Percentiles rank a stretch among this genome's conserved stretches.
Conservation (phyloP, 2,797 vertebrate species). For the Tolypeutes matacus region DNA sequence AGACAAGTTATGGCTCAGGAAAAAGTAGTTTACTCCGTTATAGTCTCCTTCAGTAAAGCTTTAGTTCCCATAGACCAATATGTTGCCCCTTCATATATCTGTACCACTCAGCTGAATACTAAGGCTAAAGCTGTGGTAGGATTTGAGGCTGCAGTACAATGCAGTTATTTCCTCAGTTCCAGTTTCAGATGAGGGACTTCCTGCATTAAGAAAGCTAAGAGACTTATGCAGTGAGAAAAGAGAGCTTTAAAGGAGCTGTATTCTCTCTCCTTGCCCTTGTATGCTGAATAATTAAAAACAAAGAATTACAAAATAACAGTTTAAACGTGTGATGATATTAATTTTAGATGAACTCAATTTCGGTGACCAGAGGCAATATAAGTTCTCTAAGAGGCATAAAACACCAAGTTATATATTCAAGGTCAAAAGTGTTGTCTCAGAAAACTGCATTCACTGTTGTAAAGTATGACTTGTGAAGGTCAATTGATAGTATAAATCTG, state of each 20-base stretch:
- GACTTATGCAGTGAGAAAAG: constrained; percentile 76
- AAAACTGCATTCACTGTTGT: constrained; percentile 53
- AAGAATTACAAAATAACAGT: constrained; percentile 28
- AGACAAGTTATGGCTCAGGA: neutral
- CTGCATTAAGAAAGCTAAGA: constrained; percentile 73
- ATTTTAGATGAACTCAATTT: constrained; percentile 57
- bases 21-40: constrained; percentile 75
- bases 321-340: constrained; percentile 37
- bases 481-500: constrained; percentile 54
- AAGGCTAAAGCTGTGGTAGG: constrained; percentile 79
- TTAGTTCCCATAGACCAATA: constrained; percentile 64
- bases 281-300: constrained; percentile 62
- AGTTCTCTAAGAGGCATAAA: constrained; percentile 69
- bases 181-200: constrained; percentile 83
- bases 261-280: constrained; percentile 36
- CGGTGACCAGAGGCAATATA: neutral
- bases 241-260: constrained; percentile 56
- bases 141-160: constrained; percentile 87
- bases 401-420: constrained; percentile 77
- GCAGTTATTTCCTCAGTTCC: constrained; percentile 87
- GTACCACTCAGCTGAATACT: constrained; percentile 79
- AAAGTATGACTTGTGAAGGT: constrained; percentile 78
- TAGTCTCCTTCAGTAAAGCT: constrained; percentile 66
- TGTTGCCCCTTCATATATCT: constrained; percentile 72
- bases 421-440: constrained; percentile 80